Conservation (phyloP, 2,113 vertebrate genomes). For the Gila orcuttii region DNA sequence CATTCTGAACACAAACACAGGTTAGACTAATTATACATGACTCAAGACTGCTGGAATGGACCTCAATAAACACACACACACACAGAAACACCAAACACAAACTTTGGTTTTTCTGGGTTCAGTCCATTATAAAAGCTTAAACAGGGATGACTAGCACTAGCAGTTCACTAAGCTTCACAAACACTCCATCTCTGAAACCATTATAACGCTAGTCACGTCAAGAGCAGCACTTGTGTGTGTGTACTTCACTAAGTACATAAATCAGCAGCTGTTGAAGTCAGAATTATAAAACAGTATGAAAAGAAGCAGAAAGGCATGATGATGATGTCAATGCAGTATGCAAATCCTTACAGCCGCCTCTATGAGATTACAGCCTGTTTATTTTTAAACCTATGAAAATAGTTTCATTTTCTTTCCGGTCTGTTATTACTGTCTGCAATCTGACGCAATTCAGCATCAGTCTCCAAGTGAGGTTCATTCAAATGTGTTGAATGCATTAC, state of each 20-base stretch:
- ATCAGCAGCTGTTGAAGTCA: conserved; percentile 40
- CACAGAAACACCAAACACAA: neutral
- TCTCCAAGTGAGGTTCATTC: conserved; percentile 10
- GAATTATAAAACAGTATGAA: conserved; percentile 18
- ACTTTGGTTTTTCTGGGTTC: neutral
- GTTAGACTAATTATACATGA: conserved; percentile 11
- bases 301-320: conserved; percentile 5
- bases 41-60: conserved; percentile 11
- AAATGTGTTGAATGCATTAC: neutral
- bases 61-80: conserved; percentile 9
- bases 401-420: neutral
- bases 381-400: conserved; percentile 19
- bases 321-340: neutral
- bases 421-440: neutral
- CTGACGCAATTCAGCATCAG: conserved; percentile 8
- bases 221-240: conserved; percentile 20
- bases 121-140: conserved; percentile 20
- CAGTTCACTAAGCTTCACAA: conserved; percentile 10
- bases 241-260: conserved; percentile 28
- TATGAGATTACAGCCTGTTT: conserved; percentile 1
- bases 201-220: conserved; percentile 40
- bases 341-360: conserved; percentile 9
- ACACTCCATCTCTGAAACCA: conserved; percentile 12
- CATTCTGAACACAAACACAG: neutral
- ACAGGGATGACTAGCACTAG: neutral